These are phyloP conservation scores for Myotis lucifugus DNA, from an alignment of 2,113 vertebrate genomes.

Conservation along the genomic window DNA sequence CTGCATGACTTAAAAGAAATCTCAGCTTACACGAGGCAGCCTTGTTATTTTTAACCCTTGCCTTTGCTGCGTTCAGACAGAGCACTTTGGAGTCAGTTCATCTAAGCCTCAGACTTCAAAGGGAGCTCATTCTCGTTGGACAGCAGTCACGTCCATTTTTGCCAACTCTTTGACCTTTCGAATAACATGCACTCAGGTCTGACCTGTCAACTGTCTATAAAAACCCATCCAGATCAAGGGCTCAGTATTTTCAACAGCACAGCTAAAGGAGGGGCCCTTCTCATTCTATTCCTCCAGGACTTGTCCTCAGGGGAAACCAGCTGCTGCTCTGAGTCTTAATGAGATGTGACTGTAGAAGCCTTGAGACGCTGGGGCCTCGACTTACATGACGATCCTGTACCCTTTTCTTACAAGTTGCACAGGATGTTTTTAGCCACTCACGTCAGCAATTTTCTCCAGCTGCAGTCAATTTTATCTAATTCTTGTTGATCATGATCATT, in stretches of 20 bases:
- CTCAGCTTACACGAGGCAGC: not conserved
- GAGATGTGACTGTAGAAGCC: not conserved
- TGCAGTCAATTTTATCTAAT: conserved; percentile 49
- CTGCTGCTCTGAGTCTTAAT: conserved; percentile 31
- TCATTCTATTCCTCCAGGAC: conserved; percentile 55
- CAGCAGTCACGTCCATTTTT: conserved; percentile 29
- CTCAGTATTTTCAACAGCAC: conserved; percentile 2
- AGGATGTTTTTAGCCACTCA: not conserved
- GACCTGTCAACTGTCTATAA: conserved; percentile 50
- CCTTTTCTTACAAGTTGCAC: conserved; percentile 45
- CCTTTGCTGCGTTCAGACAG: not conserved
- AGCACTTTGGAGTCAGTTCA: conserved; percentile 6
- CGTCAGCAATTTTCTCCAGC: conserved; percentile 50
- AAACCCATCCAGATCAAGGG: conserved; percentile 40
- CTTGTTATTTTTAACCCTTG: conserved; percentile 29
- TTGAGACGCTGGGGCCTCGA: not conserved
- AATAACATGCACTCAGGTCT: conserved; percentile 3
- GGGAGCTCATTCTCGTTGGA: conserved; percentile 43
- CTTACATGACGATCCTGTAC: conserved; percentile 39
- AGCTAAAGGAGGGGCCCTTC: conserved; percentile 41
- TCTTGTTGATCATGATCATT: conserved; percentile 53
- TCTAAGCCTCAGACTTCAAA: conserved; percentile 57
- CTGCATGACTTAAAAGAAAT: not conserved
- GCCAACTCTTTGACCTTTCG: conserved; percentile 58
- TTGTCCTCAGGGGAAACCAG: conserved; percentile 33